These are phyloP conservation scores for Drosophila grimshawi DNA, from an alignment of 1,140 invertebrate species.

Conservation along the genomic window DNA sequence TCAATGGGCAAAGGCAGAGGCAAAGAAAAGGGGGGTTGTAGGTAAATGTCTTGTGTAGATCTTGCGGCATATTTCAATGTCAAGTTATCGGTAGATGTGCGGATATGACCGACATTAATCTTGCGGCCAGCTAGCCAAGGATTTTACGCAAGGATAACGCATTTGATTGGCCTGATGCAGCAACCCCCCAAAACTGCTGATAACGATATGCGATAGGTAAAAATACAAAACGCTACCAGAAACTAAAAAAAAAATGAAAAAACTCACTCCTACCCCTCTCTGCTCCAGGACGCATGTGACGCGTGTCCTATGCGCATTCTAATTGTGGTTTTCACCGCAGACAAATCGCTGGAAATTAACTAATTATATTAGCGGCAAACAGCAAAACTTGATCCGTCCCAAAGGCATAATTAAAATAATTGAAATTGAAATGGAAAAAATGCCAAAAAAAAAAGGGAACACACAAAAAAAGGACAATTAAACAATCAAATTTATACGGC, in stretches of 20 bases:
- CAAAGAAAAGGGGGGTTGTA: slow-evolving; percentile 12
- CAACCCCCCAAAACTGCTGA: slow-evolving; percentile 2
- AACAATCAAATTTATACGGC: slow-evolving; percentile 79
- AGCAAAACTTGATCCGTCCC: slow-evolving; percentile 22
- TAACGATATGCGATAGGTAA: slow-evolving; percentile 27
- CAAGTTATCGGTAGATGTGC: slow-evolving; percentile 29
- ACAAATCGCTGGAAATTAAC: slow-evolving; percentile 80
- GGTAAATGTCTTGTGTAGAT: slow-evolving; percentile 46
- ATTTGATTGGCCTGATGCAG: slow-evolving; percentile 26
- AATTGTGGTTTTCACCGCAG: slow-evolving; percentile 62
- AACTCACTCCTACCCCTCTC: slow-evolving; percentile 14
- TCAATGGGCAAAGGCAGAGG: slow-evolving; percentile 41
- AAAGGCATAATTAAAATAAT: slow-evolving; percentile 75
- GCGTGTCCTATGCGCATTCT: slow-evolving; percentile 67
- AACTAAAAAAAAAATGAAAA: background rate
- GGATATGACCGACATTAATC: slow-evolving; percentile 61
- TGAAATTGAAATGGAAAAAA: slow-evolving; percentile 67
- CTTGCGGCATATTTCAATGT: slow-evolving; percentile 67
- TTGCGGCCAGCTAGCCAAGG: slow-evolving; percentile 56
- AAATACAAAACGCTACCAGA: background rate
- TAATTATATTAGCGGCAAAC: slow-evolving; percentile 62
- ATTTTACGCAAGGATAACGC: slow-evolving; percentile 63
- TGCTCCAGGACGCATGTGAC: slow-evolving; percentile 54
- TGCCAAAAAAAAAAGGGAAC: slow-evolving; percentile 29
- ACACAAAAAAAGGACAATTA: slow-evolving; percentile 67